phyloP scores from a whole-genome alignment of 2,113 vertebrate genomes.

The Myotis brandtii region DNA sequence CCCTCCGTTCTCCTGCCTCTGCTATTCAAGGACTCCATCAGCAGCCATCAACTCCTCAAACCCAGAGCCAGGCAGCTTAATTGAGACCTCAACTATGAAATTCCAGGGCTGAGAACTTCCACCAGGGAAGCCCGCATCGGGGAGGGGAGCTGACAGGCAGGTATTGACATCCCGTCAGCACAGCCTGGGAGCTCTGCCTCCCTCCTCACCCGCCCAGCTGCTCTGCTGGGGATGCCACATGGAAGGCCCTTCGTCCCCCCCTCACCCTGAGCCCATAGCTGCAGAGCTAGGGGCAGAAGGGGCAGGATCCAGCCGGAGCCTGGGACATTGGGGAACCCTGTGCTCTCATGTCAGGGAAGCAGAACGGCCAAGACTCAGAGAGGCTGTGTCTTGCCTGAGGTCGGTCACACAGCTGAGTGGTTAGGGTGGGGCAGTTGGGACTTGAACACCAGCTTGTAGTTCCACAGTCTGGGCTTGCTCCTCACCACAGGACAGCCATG shows the following conservation, averaged over 20 bases:
- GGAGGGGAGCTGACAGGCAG: slow-evolving; percentile 43
- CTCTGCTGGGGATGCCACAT: neutral
- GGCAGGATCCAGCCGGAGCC: no score
- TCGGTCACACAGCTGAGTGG: neutral
- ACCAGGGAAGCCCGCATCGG: rapidly evolving
- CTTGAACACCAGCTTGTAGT: neutral
- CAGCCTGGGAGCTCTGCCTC: neutral
- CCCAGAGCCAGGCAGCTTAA: neutral
- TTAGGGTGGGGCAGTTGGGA: neutral
- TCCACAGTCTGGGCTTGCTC: neutral
- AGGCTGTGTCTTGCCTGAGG: neutral
- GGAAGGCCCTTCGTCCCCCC: neutral
- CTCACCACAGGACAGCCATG: rapidly evolving
- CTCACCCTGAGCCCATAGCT: neutral
- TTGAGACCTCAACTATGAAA: slow-evolving; percentile 75
- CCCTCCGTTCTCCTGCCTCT: neutral
- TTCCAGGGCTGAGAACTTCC: neutral
- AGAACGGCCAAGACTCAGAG: neutral
- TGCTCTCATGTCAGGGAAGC: neutral
- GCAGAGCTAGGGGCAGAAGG: neutral
- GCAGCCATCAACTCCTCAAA: neutral
- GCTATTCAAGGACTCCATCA: neutral
- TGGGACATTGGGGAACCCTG: rapidly evolving
- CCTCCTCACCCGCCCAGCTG: rapidly evolving
- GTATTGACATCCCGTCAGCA: neutral